phyloP scores from a whole-genome alignment of 2,888 invertebrate genomes.

The Heliconius erato region DNA sequence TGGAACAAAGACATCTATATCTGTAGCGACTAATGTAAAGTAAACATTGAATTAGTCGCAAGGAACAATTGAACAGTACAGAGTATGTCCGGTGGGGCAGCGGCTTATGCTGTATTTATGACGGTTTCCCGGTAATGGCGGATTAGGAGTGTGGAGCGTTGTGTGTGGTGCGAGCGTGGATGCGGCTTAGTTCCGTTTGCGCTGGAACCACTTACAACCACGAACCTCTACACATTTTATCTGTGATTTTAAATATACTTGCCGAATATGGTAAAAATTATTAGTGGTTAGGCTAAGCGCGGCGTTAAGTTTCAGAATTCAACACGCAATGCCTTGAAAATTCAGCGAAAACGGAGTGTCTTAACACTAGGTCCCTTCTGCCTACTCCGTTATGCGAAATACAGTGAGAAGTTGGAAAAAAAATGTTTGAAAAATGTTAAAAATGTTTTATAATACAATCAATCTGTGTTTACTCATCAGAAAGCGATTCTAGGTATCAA shows the following conservation, averaged over 20 bases:
- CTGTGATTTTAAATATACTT: background rate
- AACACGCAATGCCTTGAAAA: too few relatives aligned
- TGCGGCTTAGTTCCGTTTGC: constrained; percentile 70
- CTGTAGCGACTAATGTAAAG: constrained; percentile 72
- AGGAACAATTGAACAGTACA: constrained; percentile 69
- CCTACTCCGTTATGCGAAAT: too few relatives aligned
- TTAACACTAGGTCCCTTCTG: too few relatives aligned
- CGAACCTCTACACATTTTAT: constrained; percentile 37
- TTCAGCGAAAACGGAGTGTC: too few relatives aligned
- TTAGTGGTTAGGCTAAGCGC: too few relatives aligned
- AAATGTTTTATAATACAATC: background rate
- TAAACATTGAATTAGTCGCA: constrained; percentile 77
- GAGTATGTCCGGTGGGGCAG: constrained; percentile 63
- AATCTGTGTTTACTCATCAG: background rate
- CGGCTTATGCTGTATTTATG: constrained; percentile 72
- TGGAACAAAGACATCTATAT: constrained; percentile 71
- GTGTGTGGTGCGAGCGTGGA: constrained; percentile 75
- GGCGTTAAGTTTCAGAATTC: too few relatives aligned
- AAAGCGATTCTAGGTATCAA: constrained; percentile 12
- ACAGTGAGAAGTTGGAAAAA: too few relatives aligned
- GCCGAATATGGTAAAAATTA: background rate
- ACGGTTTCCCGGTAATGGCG: constrained; percentile 73
- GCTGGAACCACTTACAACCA: constrained; percentile 56
- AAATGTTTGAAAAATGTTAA: too few relatives aligned
- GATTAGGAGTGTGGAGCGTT: constrained; percentile 67